Percentiles rank a stretch among this genome's conserved stretches.
Evolutionary conservation across 2,888 invertebrate genomes (phyloP).

Genomic region (Leptinotarsa tumamoca): DNA sequence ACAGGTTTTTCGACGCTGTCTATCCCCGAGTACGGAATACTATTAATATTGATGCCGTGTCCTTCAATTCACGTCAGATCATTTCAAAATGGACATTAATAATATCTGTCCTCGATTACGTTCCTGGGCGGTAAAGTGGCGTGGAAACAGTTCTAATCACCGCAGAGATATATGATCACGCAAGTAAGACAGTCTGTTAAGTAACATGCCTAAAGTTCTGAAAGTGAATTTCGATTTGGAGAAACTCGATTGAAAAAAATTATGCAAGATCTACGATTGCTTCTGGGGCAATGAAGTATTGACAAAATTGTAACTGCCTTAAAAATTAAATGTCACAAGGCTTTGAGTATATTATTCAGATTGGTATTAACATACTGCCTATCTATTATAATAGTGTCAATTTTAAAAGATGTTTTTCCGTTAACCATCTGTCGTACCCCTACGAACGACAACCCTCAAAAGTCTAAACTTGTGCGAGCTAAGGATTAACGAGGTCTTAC

Average conservation of each 20-base stretch:
- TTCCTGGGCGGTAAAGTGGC: slow-evolving; percentile 1
- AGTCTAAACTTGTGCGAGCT: no score
- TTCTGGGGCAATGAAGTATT: neutral
- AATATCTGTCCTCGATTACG: slow-evolving; percentile 4
- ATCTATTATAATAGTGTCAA: no score
- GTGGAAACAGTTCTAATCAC: slow-evolving; percentile 14
- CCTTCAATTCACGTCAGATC: slow-evolving; percentile 2
- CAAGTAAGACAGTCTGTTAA: neutral
- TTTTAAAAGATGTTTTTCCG: no score
- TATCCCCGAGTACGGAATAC: neutral
- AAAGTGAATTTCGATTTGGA: slow-evolving; percentile 1
- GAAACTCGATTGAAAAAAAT: neutral
- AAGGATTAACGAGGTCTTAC: no score
- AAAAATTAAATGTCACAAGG: no score
- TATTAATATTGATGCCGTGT: slow-evolving; percentile 11
- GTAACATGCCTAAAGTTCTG: neutral
- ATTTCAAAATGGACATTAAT: slow-evolving; percentile 17
- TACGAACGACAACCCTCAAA: no score
- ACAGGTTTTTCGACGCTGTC: slow-evolving; percentile 14
- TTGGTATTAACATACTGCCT: no score
- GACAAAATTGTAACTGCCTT: no score
- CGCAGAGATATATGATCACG: neutral
- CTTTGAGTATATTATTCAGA: no score
- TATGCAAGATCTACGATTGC: neutral
- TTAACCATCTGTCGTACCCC: no score